phyloP scores from a whole-genome alignment of 1,140 invertebrate species.

The Tetraneura akinire region DNA sequence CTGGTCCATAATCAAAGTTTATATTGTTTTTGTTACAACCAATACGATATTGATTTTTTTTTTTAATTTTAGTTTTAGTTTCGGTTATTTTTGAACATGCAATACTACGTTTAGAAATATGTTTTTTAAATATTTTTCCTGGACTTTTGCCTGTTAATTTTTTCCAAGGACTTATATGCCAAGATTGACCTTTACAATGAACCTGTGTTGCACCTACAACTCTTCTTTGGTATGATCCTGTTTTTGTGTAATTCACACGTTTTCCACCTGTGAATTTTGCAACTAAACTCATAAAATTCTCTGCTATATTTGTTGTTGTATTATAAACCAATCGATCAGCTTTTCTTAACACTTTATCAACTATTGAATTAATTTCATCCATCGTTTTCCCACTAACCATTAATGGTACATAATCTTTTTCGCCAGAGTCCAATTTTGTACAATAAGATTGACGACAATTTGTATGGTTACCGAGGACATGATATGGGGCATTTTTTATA shows the following conservation, averaged over 20 bases:
- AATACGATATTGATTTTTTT: not conserved
- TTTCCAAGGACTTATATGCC: not conserved
- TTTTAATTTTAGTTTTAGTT: not conserved
- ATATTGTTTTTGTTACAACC: not conserved
- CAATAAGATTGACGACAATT: not conserved
- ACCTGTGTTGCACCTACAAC: slow-evolving; percentile 13
- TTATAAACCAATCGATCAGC: not conserved
- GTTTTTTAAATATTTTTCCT: not conserved
- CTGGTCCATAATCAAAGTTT: slow-evolving; percentile 23
- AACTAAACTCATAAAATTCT: slow-evolving; percentile 8
- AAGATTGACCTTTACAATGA: not conserved
- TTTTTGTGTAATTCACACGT: not conserved
- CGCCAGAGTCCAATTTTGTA: not conserved
- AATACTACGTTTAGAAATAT: not conserved
- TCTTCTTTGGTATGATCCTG: slow-evolving; percentile 2
- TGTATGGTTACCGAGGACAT: not conserved
- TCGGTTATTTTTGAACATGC: not conserved
- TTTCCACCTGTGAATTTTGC: slow-evolving; percentile 16
- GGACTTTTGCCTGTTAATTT: slow-evolving; percentile 10
- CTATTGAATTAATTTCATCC: not conserved
- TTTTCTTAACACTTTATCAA: not conserved
- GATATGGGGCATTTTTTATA: not conserved
- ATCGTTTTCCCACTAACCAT: slow-evolving; percentile 8
- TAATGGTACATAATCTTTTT: not conserved
- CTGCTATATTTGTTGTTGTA: slow-evolving; percentile 6